These are phyloP conservation scores for Girardinichthys multiradiatus DNA, from an alignment of 2,113 vertebrate species.

Conservation along the genomic window DNA sequence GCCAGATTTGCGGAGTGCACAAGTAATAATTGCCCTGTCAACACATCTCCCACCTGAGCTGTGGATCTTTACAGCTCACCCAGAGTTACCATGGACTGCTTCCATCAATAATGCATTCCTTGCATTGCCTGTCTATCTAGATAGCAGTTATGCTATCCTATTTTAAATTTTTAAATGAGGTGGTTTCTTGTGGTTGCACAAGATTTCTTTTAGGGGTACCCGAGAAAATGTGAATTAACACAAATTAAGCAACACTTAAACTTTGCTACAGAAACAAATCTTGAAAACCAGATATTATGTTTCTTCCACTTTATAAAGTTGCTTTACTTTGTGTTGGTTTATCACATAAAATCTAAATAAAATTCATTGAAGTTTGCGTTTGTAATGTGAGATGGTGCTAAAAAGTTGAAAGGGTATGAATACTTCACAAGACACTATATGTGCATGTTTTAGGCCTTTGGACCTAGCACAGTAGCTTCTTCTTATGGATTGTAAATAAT, in stretches of 20 bases:
- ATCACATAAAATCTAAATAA: not conserved
- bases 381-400: no score
- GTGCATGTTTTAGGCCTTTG: not conserved
- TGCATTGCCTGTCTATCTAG: not conserved
- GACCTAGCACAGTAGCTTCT: slow-evolving; percentile 14
- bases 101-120: no score
- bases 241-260: not conserved
- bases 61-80: no score
- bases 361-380: no score
- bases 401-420: not conserved
- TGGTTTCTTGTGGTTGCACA: not conserved
- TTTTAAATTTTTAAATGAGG: not conserved
- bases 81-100: no score
- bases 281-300: not conserved
- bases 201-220: not conserved
- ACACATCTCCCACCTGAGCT: not conserved
- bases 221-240: not conserved
- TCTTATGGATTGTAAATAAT: slow-evolving; percentile 58
- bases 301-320: not conserved
- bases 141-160: not conserved
- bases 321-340: not conserved
- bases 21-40: not conserved
- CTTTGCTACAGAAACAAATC: no score
- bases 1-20: not conserved
- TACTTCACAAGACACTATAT: not conserved